These are phyloP conservation scores for Tetrao urogallus DNA, from an alignment of 2,113 vertebrate species.

Conservation along the genomic window DNA sequence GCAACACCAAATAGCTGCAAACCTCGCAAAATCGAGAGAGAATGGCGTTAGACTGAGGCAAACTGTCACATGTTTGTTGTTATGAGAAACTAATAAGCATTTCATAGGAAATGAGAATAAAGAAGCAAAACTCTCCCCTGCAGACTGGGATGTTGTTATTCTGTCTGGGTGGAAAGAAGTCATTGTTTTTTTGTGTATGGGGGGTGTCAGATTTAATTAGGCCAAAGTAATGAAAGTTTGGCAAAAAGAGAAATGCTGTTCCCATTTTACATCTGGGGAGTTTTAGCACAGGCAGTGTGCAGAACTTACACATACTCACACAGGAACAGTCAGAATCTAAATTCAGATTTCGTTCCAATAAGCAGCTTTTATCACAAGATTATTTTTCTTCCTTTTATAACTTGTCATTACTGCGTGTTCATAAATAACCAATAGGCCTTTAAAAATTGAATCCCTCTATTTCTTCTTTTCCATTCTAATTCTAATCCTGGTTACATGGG, in stretches of 20 bases:
- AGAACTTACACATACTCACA: background rate
- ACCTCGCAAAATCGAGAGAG: background rate
- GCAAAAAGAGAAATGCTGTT: background rate
- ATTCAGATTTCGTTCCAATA: slow-evolving; percentile 39
- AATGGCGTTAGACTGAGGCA: background rate
- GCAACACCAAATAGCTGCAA: background rate
- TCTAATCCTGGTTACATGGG: background rate
- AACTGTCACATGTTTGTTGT: background rate
- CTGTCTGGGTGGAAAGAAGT: background rate
- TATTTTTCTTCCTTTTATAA: slow-evolving; percentile 20
- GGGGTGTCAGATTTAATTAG: background rate
- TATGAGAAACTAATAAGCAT: background rate
- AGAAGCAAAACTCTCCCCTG: background rate
- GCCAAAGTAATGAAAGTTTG: background rate
- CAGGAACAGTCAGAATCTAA: background rate
- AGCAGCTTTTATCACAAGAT: slow-evolving; percentile 27
- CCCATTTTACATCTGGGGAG: background rate
- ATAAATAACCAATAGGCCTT: slow-evolving; percentile 36
- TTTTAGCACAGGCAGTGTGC: background rate
- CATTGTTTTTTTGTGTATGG: accelerated
- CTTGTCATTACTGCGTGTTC: background rate
- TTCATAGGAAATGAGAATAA: background rate
- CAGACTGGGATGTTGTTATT: accelerated
- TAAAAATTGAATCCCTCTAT: background rate
- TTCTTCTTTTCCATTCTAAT: slow-evolving; percentile 9